Evolutionary conservation across 2,113 vertebrate species (phyloP).

Genomic region (Mellivora capensis): DNA sequence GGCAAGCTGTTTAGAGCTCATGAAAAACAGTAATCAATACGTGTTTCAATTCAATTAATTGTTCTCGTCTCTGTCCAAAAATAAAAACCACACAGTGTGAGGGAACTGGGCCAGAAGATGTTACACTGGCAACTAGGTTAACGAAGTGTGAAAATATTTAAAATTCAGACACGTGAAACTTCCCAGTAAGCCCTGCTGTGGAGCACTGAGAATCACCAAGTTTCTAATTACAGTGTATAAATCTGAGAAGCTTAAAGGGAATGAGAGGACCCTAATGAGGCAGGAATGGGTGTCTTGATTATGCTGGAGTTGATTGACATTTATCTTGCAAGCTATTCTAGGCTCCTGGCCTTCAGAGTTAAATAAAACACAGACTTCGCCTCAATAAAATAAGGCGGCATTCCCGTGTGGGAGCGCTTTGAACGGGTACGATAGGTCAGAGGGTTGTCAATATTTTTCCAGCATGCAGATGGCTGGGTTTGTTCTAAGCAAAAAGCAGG

Average conservation of each 20-base stretch:
- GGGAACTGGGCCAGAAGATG: constrained; percentile 51
- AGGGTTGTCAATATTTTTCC: constrained; percentile 59
- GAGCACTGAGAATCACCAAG: constrained; percentile 77
- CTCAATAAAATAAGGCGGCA: constrained; percentile 8
- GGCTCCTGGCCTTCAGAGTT: constrained; percentile 47
- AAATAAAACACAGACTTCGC: constrained; percentile 48
- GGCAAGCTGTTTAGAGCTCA: constrained; percentile 56
- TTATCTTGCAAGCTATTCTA: constrained; percentile 68
- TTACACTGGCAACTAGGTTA: constrained; percentile 73
- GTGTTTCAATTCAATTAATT: constrained; percentile 73
- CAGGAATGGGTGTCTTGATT: constrained; percentile 75
- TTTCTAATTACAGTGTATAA: constrained; percentile 71
- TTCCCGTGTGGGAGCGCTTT: neutral
- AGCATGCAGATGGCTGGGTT: constrained; percentile 53
- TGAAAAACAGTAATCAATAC: constrained; percentile 74
- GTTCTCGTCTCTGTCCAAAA: constrained; percentile 63
- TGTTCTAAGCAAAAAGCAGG: neutral
- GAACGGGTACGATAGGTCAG: neutral
- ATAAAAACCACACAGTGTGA: constrained; percentile 57
- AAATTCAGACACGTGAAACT: constrained; percentile 75
- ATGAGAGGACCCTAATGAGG: constrained; percentile 74
- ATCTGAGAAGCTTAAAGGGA: constrained; percentile 71
- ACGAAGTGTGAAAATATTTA: constrained; percentile 76
- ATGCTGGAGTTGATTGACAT: constrained; percentile 61
- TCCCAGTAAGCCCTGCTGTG: constrained; percentile 75